phyloP scores from a whole-genome alignment of 1,140 invertebrate species.

The Pseudobourletiella spinata region DNA sequence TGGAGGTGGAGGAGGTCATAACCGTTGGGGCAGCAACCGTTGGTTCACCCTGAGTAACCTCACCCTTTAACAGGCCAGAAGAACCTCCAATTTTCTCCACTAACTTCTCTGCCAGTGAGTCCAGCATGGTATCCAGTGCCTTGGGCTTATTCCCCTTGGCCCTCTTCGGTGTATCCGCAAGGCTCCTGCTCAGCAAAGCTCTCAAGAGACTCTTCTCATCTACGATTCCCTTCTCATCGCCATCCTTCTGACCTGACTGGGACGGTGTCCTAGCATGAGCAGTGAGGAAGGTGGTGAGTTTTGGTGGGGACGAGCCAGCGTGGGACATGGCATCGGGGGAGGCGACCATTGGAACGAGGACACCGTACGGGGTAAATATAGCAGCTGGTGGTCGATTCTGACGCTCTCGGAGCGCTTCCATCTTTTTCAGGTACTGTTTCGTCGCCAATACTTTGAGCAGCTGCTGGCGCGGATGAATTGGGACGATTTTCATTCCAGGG shows the following conservation, averaged over 20 bases:
- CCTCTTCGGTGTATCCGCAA: neutral
- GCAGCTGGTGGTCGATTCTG: constrained; percentile 26
- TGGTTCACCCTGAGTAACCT: too few species aligned
- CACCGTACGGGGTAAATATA: constrained; percentile 34
- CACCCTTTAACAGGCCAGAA: too few species aligned
- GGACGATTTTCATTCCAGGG: constrained; percentile 22
- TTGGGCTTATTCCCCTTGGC: too few species aligned
- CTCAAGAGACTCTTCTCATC: constrained; percentile 20
- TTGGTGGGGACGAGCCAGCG: neutral
- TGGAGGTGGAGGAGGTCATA: neutral
- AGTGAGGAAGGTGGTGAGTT: neutral
- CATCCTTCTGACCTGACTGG: neutral
- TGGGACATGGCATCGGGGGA: neutral
- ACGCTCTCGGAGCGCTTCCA: constrained; percentile 23
- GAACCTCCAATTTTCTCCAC: too few species aligned
- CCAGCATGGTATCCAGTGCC: constrained; percentile 19
- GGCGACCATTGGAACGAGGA: constrained; percentile 29
- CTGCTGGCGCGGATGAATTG: constrained; percentile 33
- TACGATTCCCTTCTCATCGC: neutral
- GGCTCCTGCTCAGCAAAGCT: constrained; percentile 11
- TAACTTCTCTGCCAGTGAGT: constrained; percentile 30
- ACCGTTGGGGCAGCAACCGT: neutral
- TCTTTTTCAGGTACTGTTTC: constrained; percentile 27
- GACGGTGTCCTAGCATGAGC: neutral
- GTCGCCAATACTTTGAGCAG: constrained; percentile 33